Conservation (phyloP, 2,888 invertebrate genomes). For the Orthosia cruda region DNA sequence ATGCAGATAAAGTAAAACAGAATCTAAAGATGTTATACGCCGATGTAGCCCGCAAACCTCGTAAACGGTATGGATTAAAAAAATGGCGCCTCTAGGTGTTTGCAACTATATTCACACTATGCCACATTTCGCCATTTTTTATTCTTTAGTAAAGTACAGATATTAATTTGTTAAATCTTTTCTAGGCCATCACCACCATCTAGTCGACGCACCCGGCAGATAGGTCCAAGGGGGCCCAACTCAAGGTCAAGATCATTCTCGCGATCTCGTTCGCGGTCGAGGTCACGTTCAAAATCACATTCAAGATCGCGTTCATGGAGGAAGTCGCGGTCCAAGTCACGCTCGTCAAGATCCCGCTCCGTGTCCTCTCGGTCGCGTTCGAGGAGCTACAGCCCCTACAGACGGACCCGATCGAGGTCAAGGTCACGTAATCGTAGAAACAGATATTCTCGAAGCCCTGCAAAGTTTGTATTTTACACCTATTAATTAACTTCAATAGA, state of each 20-base stretch:
- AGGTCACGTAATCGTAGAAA: slow-evolving; percentile 79
- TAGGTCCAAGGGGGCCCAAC: slow-evolving; percentile 82
- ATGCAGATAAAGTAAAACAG: slow-evolving; percentile 88
- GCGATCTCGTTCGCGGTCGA: slow-evolving; percentile 74
- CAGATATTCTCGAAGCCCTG: slow-evolving; percentile 82
- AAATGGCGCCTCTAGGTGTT: background rate
- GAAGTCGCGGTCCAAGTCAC: slow-evolving; percentile 75
- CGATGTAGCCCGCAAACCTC: slow-evolving; percentile 83
- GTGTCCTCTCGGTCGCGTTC: slow-evolving; percentile 75
- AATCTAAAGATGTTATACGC: slow-evolving; percentile 87
- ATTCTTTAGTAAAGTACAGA: too few species aligned
- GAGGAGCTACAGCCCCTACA: slow-evolving; percentile 83
- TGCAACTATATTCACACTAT: too few species aligned
- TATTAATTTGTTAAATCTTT: slow-evolving; percentile 9
- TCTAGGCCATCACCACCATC: slow-evolving; percentile 55
- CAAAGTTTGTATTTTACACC: slow-evolving; percentile 83
- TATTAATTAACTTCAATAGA: slow-evolving; percentile 30
- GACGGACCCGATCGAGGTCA: slow-evolving; percentile 76
- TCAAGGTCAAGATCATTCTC: slow-evolving; percentile 77
- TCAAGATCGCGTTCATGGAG: slow-evolving; percentile 75
- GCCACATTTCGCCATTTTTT: too few species aligned
- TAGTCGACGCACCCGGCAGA: slow-evolving; percentile 73
- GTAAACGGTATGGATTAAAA: slow-evolving; percentile 74
- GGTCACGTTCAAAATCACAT: slow-evolving; percentile 74
- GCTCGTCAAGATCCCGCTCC: slow-evolving; percentile 78